Percentiles rank a stretch among this genome's conserved stretches.
Conservation (phyloP, 2,888 invertebrate species). For the Drosophila algonquin region DNA sequence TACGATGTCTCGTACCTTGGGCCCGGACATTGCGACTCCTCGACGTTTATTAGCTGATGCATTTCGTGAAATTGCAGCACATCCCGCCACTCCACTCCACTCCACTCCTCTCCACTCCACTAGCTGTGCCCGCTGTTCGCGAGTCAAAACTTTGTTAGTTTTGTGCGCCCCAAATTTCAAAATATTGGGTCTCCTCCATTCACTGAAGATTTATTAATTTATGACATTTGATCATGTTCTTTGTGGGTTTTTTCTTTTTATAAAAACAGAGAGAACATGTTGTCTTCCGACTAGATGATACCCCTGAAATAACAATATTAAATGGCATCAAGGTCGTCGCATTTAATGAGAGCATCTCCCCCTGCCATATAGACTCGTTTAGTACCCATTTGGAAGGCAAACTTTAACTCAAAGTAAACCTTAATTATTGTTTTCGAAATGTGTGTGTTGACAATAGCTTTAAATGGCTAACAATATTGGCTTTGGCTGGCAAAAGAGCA, state of each 20-base stretch:
- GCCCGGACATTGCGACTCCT: conserved; percentile 15
- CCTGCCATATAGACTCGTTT: neutral
- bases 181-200: conserved; percentile 26
- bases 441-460: neutral
- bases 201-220: conserved; percentile 45
- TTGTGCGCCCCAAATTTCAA: conserved; percentile 27
- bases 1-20: conserved; percentile 19
- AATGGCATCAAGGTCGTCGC: too few relatives aligned
- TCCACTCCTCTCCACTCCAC: conserved; percentile 1
- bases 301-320: neutral
- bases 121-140: neutral
- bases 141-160: conserved; percentile 29
- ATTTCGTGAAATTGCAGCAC: conserved; percentile 22
- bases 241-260: neutral
- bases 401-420: neutral
- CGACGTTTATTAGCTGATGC: conserved; percentile 25
- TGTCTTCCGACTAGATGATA: neutral
- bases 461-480: neutral
- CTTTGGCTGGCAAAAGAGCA: neutral
- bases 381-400: neutral
- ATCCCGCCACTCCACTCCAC: conserved; percentile 17
- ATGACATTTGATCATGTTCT: conserved; percentile 8
- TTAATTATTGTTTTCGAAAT: neutral
- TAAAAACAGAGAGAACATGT: neutral
- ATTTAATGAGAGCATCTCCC: too few relatives aligned